Base-by-base conservation (phyloP, 1,140 invertebrate species). In the Probaryconus sp. region DNA sequence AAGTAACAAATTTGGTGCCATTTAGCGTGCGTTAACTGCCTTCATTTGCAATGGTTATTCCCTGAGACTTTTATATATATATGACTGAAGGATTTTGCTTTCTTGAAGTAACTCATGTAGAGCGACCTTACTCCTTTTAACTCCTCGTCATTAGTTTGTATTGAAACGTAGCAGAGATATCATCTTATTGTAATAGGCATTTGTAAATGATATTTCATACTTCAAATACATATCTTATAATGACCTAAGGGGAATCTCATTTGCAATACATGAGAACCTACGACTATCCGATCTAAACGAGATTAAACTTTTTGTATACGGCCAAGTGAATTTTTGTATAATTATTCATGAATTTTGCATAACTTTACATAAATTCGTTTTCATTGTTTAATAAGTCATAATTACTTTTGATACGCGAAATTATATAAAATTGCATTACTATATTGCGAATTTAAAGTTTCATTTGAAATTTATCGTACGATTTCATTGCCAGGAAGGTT, bases 131-230 rank as follows among this genome's bases (percentile, higher is more conserved):
- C 11, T n/a, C 53, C 58, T 69, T 18, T 31, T 50, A 13, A 33
- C 11, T n/a, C 53, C 58, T 69, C 31, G 37, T 45, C 40, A 69
- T 47, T 47, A 56, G 48, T 48, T 70, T 48, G 38, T 70, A 63
- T 71, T 63, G 48, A 48, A 42, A 55, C 48, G 21, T 16, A 42
- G 3, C 17, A 6, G 24, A 53, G 67, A 71, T 71, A 63, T 3
- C 9, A 63, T 71, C 67, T 42, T 45, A 56, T 63, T 56, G 67
- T 56, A 71, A 63, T 56, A 50, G 63, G 58, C 67, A 43, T 63
- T 63, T 56, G 50, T 63, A 55, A 61, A 69, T 69, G 65, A 69
- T 69, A 69, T 69, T 69, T 69, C 55, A 31, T 61, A 69, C 65
- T 58, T 61, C 38, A 47, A 69, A 61, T 61, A 38, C 55, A 61